Base-by-base conservation (phyloP, 2,888 invertebrate species). In the Dicycla oo region DNA sequence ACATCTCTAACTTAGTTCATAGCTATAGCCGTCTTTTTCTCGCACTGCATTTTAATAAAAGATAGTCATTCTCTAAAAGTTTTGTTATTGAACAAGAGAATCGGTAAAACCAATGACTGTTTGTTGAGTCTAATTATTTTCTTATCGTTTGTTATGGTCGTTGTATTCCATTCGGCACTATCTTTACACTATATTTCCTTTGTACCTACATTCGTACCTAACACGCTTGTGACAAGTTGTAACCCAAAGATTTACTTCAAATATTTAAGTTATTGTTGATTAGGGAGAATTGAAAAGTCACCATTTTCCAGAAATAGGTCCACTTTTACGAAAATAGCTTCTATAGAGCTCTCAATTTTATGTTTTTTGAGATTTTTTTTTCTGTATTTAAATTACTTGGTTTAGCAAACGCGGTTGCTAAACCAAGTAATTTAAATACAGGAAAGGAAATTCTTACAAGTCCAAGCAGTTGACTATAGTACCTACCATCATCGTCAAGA, bases 91-190 rank as follows among this genome's bases (percentile, higher is more conserved):
- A n/a, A n/a, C n/a, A n/a, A n/a, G n/a, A n/a, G n/a, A n/a, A n/a
- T n/a, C n/a, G n/a, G n/a, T n/a, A n/a, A n/a, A n/a, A n/a, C n/a
- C n/a, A n/a, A n/a, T n/a, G n/a, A 4, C 26, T 68, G n/a, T 60
- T 60, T 40, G 34, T 53, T 76, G 58, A 68, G 20, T n/a, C 40
- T 68, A 53, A 63, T 68, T 76, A 54, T 58, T 54, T 63, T 45
- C 47, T 68, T 73, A 73, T 73, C 63, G 13, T 63, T 68, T 68
- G 26, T 69, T 51, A 2, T 63, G 53, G 18, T 34, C 30, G 51
- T 53, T 53, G 51, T 51, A 23, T 67, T 75, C 51, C 34, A 45
- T 53, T 58, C 30, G 23, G 10, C 18, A 49, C 45, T 61, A 45
- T 66, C 56, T 45, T 30, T 38, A 45, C 15, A 23, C 7, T 47